phyloP scores from a whole-genome alignment of 2,888 invertebrate genomes.

The Ectemnius continuus region DNA sequence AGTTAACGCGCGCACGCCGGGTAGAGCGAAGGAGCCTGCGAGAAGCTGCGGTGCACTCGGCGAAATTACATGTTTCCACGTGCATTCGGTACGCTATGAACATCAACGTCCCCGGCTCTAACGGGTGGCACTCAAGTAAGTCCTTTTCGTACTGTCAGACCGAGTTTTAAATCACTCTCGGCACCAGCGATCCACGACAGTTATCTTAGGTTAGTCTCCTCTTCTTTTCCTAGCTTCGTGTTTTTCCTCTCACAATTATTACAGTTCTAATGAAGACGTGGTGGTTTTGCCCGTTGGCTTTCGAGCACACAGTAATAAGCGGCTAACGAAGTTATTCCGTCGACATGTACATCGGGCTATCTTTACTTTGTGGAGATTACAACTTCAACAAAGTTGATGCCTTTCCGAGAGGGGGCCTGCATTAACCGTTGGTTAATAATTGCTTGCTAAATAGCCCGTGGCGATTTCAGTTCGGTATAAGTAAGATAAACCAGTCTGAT shows the following conservation, averaged over 20 bases:
- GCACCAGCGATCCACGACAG: too few relatives aligned
- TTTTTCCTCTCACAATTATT: too few relatives aligned
- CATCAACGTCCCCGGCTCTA: slow-evolving; percentile 54
- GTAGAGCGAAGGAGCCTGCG: slow-evolving; percentile 33
- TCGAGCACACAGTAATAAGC: neutral
- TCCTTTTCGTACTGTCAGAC: slow-evolving; percentile 8
- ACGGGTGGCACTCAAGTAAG: slow-evolving; percentile 62
- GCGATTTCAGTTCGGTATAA: neutral
- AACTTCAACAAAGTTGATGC: neutral
- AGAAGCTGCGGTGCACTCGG: slow-evolving; percentile 38
- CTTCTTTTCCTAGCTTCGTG: too few relatives aligned
- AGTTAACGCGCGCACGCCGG: slow-evolving; percentile 37
- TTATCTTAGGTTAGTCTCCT: too few relatives aligned
- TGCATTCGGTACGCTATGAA: slow-evolving; percentile 60
- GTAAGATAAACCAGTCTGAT: too few relatives aligned
- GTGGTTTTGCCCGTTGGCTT: too few relatives aligned
- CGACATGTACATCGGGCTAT: too few relatives aligned
- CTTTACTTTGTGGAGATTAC: neutral
- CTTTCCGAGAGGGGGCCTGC: neutral
- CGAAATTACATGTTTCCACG: slow-evolving; percentile 49
- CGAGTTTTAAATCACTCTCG: too few relatives aligned
- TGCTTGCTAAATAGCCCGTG: neutral
- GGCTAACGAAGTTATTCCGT: neutral
- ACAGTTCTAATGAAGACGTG: too few relatives aligned
- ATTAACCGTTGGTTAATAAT: slow-evolving; percentile 4